Evolutionary conservation across 2,888 invertebrate genomes (phyloP).

Genomic region (Abrostola triplasia): DNA sequence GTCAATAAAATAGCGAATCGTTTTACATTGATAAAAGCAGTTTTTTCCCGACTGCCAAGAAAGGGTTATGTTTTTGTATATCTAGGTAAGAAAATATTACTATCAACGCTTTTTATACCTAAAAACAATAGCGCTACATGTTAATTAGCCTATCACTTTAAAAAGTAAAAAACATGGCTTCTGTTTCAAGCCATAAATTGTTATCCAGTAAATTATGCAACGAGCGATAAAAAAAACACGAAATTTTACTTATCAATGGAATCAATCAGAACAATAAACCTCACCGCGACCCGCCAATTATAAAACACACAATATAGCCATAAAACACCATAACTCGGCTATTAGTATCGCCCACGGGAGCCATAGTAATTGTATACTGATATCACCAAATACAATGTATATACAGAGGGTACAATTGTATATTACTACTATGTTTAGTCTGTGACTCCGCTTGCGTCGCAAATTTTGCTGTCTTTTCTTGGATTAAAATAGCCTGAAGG

Average conservation of each 20-base stretch:
- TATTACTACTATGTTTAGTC: neutral
- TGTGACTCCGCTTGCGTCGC: too few relatives aligned
- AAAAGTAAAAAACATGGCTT: neutral
- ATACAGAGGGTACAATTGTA: slow-evolving; percentile 11
- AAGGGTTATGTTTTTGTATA: too few relatives aligned
- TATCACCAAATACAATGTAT: slow-evolving; percentile 1
- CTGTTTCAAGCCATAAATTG: neutral
- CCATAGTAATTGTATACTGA: slow-evolving; percentile 13
- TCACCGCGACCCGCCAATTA: slow-evolving; percentile 39
- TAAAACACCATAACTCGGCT: slow-evolving; percentile 40
- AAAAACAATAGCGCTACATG: too few relatives aligned
- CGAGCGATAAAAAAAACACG: slow-evolving; percentile 20
- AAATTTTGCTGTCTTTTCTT: too few relatives aligned
- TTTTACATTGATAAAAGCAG: too few relatives aligned
- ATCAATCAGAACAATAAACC: slow-evolving; percentile 38
- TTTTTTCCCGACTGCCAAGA: too few relatives aligned
- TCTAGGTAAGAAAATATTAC: too few relatives aligned
- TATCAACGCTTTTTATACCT: too few relatives aligned
- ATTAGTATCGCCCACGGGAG: slow-evolving; percentile 53
- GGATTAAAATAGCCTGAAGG: too few relatives aligned
- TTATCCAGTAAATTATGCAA: slow-evolving; percentile 2
- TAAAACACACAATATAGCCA: slow-evolving; percentile 26
- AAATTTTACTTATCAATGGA: slow-evolving; percentile 25
- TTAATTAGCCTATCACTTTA: neutral
- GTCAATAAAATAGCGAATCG: too few relatives aligned